Conservation (phyloP, 2,113 vertebrate genomes). For the Mirounga angustirostris region DNA sequence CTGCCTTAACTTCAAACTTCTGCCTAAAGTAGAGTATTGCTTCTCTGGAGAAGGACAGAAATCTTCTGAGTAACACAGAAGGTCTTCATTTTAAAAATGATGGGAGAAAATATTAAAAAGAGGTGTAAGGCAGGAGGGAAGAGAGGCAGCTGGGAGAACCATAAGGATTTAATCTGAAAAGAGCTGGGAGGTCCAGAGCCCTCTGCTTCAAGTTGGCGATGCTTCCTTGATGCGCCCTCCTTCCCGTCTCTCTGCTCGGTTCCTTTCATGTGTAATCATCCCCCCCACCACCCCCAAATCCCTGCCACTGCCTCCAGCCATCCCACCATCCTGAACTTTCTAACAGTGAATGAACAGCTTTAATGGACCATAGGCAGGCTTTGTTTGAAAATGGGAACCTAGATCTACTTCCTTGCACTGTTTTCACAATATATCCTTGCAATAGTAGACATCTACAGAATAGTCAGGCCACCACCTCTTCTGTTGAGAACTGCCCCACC, state of each 20-base stretch:
- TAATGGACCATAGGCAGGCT: background rate
- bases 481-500: background rate
- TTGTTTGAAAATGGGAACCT: background rate
- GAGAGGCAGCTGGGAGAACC: slow-evolving; percentile 46
- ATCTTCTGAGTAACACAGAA: slow-evolving; percentile 57
- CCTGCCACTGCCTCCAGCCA: background rate
- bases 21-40: background rate
- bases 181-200: slow-evolving; percentile 54
- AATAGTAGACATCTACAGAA: background rate
- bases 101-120: slow-evolving; percentile 76
- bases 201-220: slow-evolving; percentile 33
- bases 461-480: background rate
- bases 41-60: slow-evolving; percentile 43
- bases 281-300: background rate
- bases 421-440: background rate
- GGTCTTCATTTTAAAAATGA: slow-evolving; percentile 70
- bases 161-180: slow-evolving; percentile 66
- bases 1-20: slow-evolving; percentile 19
- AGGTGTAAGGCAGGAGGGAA: slow-evolving; percentile 56
- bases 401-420: background rate
- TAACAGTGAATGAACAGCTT: background rate
- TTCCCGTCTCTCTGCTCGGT: background rate
- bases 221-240: background rate
- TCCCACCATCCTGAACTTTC: background rate
- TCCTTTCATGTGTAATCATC: background rate